A percentile compares a stretch with the other conserved stretches of the same genome.
Conservation (phyloP, 35 echinoderm and acorn worm species). For the Strongylocentrotus purpuratus region DNA sequence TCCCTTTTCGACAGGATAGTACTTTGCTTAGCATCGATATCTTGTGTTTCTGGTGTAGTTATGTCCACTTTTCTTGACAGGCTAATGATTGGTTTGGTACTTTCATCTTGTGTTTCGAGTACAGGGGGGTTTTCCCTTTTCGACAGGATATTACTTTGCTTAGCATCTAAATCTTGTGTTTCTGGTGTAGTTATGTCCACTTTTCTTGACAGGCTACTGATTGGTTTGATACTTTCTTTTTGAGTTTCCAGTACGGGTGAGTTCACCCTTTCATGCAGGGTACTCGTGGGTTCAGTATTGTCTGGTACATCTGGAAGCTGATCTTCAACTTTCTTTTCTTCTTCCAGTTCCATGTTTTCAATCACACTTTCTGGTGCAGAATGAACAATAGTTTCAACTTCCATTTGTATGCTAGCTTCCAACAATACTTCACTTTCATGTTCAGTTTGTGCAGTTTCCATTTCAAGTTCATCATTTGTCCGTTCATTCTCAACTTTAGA, state of each 20-base stretch:
- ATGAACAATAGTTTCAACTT: not conserved
- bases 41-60: not conserved
- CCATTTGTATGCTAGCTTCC: not conserved
- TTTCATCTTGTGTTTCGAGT: not conserved
- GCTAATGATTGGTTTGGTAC: not conserved
- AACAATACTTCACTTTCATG: not conserved
- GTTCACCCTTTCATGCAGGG: not conserved
- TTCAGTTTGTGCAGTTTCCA: not conserved
- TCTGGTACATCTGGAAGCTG: not conserved
- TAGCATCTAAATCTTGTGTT: not conserved
- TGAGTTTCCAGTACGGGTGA: not conserved
- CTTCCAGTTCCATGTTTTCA: not conserved
- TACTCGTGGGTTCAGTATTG: not conserved
- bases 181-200: not conserved
- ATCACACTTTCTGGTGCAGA: not conserved
- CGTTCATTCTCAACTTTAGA: not conserved
- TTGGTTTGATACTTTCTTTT: not conserved
- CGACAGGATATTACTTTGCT: no score
- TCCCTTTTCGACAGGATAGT: no score
- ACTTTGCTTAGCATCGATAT: not conserved
- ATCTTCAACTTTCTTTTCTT: not conserved
- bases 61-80: not conserved
- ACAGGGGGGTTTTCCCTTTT: no score
- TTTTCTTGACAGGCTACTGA: not conserved
- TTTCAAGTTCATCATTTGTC: not conserved